Base-by-base conservation (phyloP, 2,113 vertebrate species). In the Vanacampus margaritifer region DNA sequence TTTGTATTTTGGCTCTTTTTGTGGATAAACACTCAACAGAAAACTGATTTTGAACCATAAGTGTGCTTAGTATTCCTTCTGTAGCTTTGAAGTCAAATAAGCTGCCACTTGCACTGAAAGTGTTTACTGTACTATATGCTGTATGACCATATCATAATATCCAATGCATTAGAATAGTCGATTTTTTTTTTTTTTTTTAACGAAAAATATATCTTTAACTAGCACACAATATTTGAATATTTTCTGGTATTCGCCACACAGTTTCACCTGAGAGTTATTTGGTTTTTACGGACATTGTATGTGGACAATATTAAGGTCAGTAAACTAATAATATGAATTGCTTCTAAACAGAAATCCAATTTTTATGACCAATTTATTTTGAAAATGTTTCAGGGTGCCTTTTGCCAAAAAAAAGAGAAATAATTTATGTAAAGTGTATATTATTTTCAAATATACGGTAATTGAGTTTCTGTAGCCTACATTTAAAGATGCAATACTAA, bases 1-100 rank as follows among this genome's bases (percentile, higher is more conserved):
- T 85, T 88, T 84, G 64, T 87, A 86, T 78, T 78, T 74, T 74
- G 58, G 79, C 78, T 79, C 78, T 74, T 68, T 86, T 76, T 84
- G 80, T 74, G 85, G 70, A 79, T 69, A 72, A 72, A 79, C 76
- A 83, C 71, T 75, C 83, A 79, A 82, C 51, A 78, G 77, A 84
- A 88, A 82, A 87, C 82, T 82, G 78, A 86, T 82, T 87, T 85
- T 21, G 78, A 92, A 91, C 91, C 91, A 73, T 89, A 92, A 90
- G 90, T 91, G 90, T 90, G 88, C 89, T 91, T 93, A 90, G 85
- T 79, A 80, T 86, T 83, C 83, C 85, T 83, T 79, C 80, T 89
- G 82, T 91, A 90, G 88, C 87, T 81, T 76, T 76, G 69, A 79
- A 77, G 79, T 85, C 73, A 74, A 81, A 80, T 74, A 84, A 82